Percentiles rank a stretch among this genome's conserved stretches.
Evolutionary conservation across 2,113 vertebrate species (phyloP).

Genomic region (Murina feae): DNA sequence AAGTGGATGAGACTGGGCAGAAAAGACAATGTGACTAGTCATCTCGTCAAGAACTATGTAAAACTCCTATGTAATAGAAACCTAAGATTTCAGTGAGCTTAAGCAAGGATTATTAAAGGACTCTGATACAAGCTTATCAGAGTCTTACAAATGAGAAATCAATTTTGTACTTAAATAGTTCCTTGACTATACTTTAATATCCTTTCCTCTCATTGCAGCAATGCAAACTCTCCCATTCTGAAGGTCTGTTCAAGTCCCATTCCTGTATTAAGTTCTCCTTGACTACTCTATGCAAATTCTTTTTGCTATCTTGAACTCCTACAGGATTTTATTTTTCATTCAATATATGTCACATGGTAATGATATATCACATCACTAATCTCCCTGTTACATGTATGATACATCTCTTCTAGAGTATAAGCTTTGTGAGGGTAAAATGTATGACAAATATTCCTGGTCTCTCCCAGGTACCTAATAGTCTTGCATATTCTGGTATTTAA

Average conservation of each 20-base stretch:
- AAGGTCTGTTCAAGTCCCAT: neutral
- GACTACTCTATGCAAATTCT: neutral
- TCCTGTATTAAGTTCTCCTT: neutral
- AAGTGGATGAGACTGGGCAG: neutral
- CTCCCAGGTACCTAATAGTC: neutral
- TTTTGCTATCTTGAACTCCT: neutral
- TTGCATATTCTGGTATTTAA: neutral
- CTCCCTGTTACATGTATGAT: neutral
- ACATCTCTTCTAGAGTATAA: neutral
- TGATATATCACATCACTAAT: neutral
- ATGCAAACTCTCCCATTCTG: neutral
- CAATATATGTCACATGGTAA: neutral
- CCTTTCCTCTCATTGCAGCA: neutral
- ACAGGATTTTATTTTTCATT: neutral
- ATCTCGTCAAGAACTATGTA: neutral
- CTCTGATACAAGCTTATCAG: neutral
- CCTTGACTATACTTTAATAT: neutral
- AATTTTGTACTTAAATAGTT: neutral
- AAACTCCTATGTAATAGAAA: neutral
- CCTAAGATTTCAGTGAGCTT: neutral
- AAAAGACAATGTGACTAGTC: neutral
- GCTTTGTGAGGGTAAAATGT: neutral
- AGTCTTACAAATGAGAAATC: neutral
- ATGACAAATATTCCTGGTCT: neutral
- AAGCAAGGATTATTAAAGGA: neutral